Conservation (phyloP, 2,113 vertebrate species). For the Pelecanoides urinatrix region DNA sequence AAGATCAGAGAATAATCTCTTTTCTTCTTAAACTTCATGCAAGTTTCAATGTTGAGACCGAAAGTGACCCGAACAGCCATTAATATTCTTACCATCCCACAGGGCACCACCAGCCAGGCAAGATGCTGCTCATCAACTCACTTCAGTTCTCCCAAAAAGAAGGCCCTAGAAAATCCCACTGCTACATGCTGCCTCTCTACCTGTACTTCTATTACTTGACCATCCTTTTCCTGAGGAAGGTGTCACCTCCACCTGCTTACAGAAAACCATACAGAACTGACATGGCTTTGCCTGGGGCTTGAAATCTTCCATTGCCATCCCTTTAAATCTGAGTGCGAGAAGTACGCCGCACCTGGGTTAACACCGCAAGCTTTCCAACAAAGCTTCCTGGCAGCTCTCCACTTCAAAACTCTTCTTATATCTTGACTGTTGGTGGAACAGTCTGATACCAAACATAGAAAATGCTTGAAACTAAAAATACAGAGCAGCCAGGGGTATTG, state of each 20-base stretch:
- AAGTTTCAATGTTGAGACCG: background rate
- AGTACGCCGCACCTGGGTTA: accelerated
- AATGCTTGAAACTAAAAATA: background rate
- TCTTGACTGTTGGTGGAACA: background rate
- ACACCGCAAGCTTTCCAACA: background rate
- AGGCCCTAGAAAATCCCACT: background rate
- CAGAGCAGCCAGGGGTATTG: background rate
- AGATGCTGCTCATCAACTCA: background rate
- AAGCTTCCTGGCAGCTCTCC: background rate
- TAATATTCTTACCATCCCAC: background rate
- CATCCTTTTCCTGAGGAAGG: background rate
- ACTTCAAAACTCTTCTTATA: background rate
- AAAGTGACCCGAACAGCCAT: background rate
- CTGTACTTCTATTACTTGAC: background rate
- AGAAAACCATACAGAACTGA: background rate
- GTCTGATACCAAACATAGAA: background rate
- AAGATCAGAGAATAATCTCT: background rate
- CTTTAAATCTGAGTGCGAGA: background rate
- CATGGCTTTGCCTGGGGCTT: background rate
- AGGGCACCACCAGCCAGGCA: background rate
- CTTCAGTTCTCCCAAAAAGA: background rate
- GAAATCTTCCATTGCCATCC: background rate
- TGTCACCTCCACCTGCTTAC: background rate
- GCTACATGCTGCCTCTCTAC: background rate
- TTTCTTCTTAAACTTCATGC: background rate